These are phyloP conservation scores for Guaruba guarouba DNA, from an alignment of 2,113 vertebrate genomes.

Conservation along the genomic window DNA sequence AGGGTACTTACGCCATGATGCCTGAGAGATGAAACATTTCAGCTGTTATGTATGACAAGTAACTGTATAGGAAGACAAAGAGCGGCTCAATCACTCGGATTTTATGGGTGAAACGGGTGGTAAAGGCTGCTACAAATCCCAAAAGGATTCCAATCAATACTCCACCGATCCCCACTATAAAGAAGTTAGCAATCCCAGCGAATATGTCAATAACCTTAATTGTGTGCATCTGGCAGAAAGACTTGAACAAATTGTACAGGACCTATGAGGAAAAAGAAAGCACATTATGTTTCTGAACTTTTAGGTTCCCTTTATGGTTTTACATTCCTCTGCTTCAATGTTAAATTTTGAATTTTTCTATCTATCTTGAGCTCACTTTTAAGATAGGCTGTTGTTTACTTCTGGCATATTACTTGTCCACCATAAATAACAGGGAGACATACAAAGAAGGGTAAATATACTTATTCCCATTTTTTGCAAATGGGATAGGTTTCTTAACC, in stretches of 20 bases:
- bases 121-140: slow-evolving; percentile 94
- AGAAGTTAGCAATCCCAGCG: slow-evolving; percentile 89
- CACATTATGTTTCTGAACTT: slow-evolving; percentile 14
- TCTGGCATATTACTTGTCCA: not conserved
- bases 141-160: slow-evolving; percentile 89
- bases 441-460: not conserved
- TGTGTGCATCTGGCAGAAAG: slow-evolving; percentile 88
- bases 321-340: not conserved
- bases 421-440: not conserved
- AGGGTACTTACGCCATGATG: slow-evolving; percentile 95
- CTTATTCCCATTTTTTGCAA: not conserved
- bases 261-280: slow-evolving; percentile 78
- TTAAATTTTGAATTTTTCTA: not conserved
- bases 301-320: not conserved
- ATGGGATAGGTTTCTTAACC: not conserved
- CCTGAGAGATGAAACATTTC: slow-evolving; percentile 95
- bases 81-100: slow-evolving; percentile 95
- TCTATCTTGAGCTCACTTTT: not conserved
- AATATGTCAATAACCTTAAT: slow-evolving; percentile 89
- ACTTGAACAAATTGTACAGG: slow-evolving; percentile 95
- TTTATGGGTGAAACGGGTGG: slow-evolving; percentile 93
- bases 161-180: slow-evolving; percentile 91
- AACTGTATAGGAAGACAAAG: slow-evolving; percentile 97
- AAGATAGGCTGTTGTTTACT: not conserved
- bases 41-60: slow-evolving; percentile 92